Conservation (phyloP, 2,797 vertebrate species). For the Cossypha niveicapilla region DNA sequence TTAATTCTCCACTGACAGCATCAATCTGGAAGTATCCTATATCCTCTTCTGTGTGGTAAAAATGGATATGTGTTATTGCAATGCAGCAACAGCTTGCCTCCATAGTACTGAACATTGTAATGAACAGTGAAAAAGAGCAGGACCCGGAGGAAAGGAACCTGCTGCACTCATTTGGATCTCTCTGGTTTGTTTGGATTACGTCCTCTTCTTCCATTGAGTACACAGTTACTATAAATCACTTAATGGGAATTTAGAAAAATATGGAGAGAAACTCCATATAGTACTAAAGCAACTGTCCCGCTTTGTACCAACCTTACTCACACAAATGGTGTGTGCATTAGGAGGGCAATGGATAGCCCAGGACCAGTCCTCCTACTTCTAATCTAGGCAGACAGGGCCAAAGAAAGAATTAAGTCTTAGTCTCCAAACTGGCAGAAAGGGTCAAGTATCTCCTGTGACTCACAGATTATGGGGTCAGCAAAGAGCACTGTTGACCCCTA, state of each 20-base stretch:
- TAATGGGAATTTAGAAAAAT: background rate
- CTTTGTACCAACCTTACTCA: background rate
- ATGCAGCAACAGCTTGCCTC: background rate
- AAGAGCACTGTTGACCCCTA: background rate
- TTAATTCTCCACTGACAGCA: slow-evolving; percentile 82
- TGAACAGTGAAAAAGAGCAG: background rate
- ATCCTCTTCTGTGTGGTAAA: slow-evolving; percentile 53
- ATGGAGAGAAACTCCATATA: background rate
- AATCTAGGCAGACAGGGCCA: background rate
- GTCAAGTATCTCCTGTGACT: background rate
- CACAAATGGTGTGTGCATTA: background rate
- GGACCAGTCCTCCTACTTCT: background rate
- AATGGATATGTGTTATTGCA: background rate
- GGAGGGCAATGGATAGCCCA: background rate
- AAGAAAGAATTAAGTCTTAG: background rate
- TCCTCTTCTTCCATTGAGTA: background rate
- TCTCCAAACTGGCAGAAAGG: background rate
- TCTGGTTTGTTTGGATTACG: background rate
- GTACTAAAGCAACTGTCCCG: background rate
- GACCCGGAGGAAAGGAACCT: background rate
- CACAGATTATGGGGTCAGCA: accelerated
- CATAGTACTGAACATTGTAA: background rate
- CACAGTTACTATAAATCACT: background rate
- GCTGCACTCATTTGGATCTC: background rate
- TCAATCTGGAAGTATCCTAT: slow-evolving; percentile 83